These are phyloP conservation scores for Argentina silus DNA, from an alignment of 2,797 vertebrate genomes.

Conservation along the genomic window DNA sequence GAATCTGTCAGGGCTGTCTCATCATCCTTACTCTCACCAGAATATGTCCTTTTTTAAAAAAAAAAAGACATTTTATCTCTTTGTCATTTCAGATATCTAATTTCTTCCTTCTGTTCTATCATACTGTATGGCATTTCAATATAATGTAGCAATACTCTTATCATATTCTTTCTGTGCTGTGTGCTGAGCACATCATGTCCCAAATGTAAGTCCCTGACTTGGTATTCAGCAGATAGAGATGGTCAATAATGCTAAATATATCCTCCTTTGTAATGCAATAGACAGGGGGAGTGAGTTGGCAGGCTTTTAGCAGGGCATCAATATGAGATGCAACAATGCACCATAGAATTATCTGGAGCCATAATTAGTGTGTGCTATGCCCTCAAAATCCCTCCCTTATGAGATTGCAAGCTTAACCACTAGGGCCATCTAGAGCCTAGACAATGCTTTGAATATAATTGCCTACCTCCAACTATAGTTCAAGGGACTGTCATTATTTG, in stretches of 20 bases:
- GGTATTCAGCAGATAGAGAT: slow-evolving; percentile 54
- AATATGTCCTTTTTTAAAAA: slow-evolving; percentile 49
- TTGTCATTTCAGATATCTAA: slow-evolving; percentile 42
- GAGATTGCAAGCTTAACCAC: slow-evolving; percentile 33
- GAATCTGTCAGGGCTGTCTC: slow-evolving; percentile 48
- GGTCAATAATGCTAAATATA: slow-evolving; percentile 72
- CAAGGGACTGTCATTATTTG: neutral
- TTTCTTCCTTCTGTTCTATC: slow-evolving; percentile 12
- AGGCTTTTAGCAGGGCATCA: slow-evolving; percentile 65
- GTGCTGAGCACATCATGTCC: slow-evolving; percentile 32
- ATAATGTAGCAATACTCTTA: slow-evolving; percentile 8
- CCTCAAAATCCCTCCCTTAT: slow-evolving; percentile 29
- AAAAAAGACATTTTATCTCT: slow-evolving; percentile 57
- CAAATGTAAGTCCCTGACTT: slow-evolving; percentile 60
- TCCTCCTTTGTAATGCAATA: slow-evolving; percentile 63
- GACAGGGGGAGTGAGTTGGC: slow-evolving; percentile 58
- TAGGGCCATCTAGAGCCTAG: slow-evolving; percentile 24
- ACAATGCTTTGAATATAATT: slow-evolving; percentile 30
- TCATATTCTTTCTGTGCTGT: slow-evolving; percentile 30
- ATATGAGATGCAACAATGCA: slow-evolving; percentile 67
- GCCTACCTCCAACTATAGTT: neutral
- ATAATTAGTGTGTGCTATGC: slow-evolving; percentile 59
- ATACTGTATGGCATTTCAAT: neutral
- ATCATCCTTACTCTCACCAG: slow-evolving; percentile 38
- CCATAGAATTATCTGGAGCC: slow-evolving; percentile 60